phyloP scores from a whole-genome alignment of 2,888 invertebrate genomes.

The Hofmannophila pseudospretella region DNA sequence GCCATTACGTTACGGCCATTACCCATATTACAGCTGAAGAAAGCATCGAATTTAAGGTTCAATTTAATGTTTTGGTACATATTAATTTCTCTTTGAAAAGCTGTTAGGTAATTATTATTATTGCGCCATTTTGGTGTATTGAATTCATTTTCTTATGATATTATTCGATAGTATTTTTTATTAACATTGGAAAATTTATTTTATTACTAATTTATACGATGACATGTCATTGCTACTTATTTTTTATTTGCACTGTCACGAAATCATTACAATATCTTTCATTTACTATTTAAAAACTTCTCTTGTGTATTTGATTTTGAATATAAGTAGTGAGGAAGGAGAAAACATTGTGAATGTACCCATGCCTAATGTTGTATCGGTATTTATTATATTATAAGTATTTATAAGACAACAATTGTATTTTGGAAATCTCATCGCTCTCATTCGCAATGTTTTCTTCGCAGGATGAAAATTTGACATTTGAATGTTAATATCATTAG shows the following conservation, averaged over 20 bases:
- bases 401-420: background rate
- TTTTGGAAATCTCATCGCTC: background rate
- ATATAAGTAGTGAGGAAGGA: no score
- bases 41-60: constrained; percentile 14
- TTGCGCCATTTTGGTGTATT: constrained; percentile 1
- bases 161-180: constrained; percentile 6
- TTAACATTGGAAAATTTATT: background rate
- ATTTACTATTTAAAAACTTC: no score
- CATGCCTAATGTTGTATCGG: background rate
- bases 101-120: constrained; percentile 8
- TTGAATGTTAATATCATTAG: constrained; percentile 1
- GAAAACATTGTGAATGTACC: constrained; percentile 4
- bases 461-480: background rate
- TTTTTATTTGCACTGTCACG: no score
- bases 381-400: background rate
- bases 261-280: no score
- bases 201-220: background rate
- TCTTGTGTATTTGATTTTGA: no score
- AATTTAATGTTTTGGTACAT: constrained; percentile 13
- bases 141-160: constrained; percentile 7
- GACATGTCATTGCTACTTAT: no score
- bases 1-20: no score
- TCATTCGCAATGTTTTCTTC: constrained; percentile 1
- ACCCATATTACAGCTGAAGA: constrained; percentile 1
- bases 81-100: constrained; percentile 3